A percentile compares a stretch with the other conserved stretches of the same genome.
These are phyloP conservation scores for Gymnobelideus leadbeateri DNA, from an alignment of 2,113 vertebrate species.

Conservation along the genomic window DNA sequence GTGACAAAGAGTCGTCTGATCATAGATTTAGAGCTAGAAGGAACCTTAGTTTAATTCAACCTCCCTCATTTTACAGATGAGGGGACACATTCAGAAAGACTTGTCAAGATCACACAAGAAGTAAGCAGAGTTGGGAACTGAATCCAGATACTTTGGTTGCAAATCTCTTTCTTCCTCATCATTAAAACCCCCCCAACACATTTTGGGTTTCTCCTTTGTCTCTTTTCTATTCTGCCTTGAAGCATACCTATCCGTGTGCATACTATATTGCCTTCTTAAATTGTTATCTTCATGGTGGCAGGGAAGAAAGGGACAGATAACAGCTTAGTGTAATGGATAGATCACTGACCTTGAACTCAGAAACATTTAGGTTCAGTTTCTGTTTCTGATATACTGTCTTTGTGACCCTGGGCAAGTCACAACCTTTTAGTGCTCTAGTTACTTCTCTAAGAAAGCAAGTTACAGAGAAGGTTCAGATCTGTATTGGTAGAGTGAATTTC, in stretches of 20 bases:
- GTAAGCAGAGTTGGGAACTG: not conserved
- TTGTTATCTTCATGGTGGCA: not conserved
- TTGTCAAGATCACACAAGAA: not conserved
- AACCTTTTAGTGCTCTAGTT: not conserved
- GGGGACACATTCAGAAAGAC: not conserved
- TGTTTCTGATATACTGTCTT: not conserved
- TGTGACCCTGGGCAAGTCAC: not conserved
- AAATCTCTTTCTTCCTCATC: not conserved
- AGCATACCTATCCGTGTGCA: not conserved
- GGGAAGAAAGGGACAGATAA: not conserved
- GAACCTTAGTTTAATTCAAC: not conserved
- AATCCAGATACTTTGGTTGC: not conserved
- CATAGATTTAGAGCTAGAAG: not conserved
- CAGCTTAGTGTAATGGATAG: not conserved
- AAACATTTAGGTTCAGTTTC: not conserved
- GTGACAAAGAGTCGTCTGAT: not conserved
- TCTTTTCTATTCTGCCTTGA: not conserved
- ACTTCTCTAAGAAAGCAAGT: not conserved
- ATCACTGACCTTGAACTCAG: not conserved
- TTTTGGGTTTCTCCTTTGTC: not conserved
- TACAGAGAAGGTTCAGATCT: not conserved
- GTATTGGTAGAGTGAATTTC: not conserved
- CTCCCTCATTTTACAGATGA: not conserved
- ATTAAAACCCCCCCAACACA: not conserved
- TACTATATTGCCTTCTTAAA: not conserved